A percentile compares a stretch with the other conserved stretches of the same genome.
Evolutionary conservation across 2,888 invertebrate species (phyloP).

Genomic region (Limnephilus auricula): DNA sequence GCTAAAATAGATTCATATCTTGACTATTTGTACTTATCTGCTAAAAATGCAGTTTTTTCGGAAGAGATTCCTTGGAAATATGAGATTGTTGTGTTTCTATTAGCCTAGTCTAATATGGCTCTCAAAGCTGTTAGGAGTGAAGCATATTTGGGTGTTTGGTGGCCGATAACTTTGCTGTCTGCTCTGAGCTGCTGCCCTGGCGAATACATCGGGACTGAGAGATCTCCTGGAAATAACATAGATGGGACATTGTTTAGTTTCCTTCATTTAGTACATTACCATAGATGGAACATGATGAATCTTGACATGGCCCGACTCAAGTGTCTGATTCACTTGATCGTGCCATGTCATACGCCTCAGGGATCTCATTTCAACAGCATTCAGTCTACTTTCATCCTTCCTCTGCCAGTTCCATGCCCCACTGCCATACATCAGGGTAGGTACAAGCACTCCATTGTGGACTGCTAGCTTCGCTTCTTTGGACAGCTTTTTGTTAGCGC

Average conservation of each 20-base stretch:
- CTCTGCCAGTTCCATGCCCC: no score
- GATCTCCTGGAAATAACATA: slow-evolving; percentile 57
- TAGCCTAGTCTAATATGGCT: slow-evolving; percentile 62
- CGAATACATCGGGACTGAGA: slow-evolving; percentile 61
- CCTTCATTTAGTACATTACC: no score
- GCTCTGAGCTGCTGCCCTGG: slow-evolving; percentile 47
- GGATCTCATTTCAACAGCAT: no score
- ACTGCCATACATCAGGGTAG: no score
- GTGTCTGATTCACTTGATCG: no score
- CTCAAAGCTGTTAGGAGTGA: slow-evolving; percentile 59
- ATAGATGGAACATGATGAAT: background rate
- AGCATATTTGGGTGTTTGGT: slow-evolving; percentile 49
- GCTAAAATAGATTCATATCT: background rate
- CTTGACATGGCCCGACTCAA: no score
- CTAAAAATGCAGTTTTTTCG: background rate
- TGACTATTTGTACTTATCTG: no score
- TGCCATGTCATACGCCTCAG: no score
- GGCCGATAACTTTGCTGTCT: slow-evolving; percentile 48
- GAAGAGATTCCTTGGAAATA: background rate
- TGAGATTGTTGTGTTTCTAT: background rate
- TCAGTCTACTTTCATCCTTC: no score
- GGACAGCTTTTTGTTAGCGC: no score
- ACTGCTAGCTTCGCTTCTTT: no score
- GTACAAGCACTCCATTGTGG: no score
- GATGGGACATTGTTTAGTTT: background rate